These are phyloP conservation scores for Drosophila parthenogenetica DNA, from an alignment of 2,888 invertebrate species.

Conservation along the genomic window DNA sequence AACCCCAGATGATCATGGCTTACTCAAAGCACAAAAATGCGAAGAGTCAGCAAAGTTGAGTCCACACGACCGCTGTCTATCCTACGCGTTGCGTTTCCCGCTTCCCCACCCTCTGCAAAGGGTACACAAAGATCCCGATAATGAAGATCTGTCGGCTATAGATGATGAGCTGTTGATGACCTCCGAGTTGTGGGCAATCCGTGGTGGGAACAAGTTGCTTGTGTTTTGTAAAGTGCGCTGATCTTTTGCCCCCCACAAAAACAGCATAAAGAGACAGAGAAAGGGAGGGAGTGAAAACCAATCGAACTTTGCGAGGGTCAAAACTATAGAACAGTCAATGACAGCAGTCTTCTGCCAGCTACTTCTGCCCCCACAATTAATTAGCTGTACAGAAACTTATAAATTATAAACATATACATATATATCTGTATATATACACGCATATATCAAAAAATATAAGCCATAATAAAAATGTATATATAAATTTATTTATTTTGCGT, in stretches of 20 bases:
- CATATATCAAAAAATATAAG: constrained; percentile 27
- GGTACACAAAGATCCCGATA: not conserved
- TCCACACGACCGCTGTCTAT: not conserved
- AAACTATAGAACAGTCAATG: constrained; percentile 77
- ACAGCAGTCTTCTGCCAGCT: constrained; percentile 46
- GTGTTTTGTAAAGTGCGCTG: constrained; percentile 72
- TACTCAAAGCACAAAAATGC: constrained; percentile 70
- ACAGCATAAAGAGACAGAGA: too few species aligned
- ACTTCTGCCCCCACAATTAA: constrained; percentile 51
- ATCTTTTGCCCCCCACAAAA: constrained; percentile 57
- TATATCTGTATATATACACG: constrained; percentile 32
- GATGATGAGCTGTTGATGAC: constrained; percentile 31
- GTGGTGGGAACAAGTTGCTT: constrained; percentile 40
- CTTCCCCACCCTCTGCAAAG: too few species aligned
- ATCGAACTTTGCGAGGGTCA: constrained; percentile 78
- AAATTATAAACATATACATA: constrained; percentile 64
- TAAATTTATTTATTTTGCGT: constrained; percentile 38
- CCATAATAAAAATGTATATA: constrained; percentile 44
- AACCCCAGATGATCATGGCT: constrained; percentile 55
- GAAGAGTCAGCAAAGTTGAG: constrained; percentile 7
- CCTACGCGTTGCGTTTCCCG: not conserved
- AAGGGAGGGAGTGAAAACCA: constrained; percentile 25
- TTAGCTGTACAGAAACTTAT: constrained; percentile 67
- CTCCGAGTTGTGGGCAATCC: constrained; percentile 28
- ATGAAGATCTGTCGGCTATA: not conserved